Conservation (phyloP, 2,888 invertebrate genomes). For the Acleris emargana region DNA sequence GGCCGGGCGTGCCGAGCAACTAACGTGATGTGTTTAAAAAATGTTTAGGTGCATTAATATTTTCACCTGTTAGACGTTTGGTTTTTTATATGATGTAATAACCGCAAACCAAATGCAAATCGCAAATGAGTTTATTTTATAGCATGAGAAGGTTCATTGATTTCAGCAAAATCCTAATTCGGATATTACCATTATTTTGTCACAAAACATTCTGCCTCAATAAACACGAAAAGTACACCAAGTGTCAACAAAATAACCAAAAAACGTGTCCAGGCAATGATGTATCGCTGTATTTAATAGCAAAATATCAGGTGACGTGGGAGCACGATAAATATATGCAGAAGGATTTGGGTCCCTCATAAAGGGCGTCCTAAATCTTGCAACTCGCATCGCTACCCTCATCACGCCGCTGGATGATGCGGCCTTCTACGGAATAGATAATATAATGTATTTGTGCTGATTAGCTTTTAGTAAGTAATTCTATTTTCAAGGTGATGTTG, state of each 20-base stretch:
- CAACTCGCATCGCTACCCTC: constrained; percentile 32
- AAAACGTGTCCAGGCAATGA: constrained; percentile 13
- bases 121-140: too few species aligned
- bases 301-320: constrained; percentile 35
- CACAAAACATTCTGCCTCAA: constrained; percentile 3
- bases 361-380: constrained; percentile 35
- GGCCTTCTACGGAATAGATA: constrained; percentile 32
- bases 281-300: constrained; percentile 34
- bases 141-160: too few species aligned
- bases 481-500: too few species aligned
- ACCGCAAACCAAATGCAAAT: too few species aligned
- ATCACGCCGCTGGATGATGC: constrained; percentile 32
- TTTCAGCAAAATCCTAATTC: background rate
- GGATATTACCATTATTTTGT: background rate
- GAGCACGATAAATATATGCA: constrained; percentile 36
- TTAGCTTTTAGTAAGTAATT: constrained; percentile 16
- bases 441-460: constrained; percentile 22
- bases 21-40: background rate
- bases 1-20: background rate
- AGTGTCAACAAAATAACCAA: constrained; percentile 4
- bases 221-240: background rate
- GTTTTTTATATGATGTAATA: too few species aligned
- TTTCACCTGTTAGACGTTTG: too few species aligned
- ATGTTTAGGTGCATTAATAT: background rate
- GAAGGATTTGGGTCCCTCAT: constrained; percentile 34